phyloP scores from a whole-genome alignment of 2,797 vertebrate species.

The Diplodus puntazzo region DNA sequence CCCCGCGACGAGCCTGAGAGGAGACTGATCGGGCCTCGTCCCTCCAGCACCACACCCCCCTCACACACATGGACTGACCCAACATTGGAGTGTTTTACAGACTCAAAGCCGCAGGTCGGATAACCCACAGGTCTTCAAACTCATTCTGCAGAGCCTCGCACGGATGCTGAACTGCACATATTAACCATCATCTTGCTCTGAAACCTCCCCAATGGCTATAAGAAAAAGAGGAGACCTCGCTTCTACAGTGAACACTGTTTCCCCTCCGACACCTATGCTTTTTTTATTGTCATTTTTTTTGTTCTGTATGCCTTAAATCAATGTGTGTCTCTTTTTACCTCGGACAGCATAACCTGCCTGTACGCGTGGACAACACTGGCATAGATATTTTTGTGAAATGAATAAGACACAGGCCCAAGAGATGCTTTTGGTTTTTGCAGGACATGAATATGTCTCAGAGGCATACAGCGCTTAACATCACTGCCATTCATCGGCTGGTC shows the following conservation, averaged over 20 bases:
- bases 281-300: conserved; percentile 24
- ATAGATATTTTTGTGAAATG: conserved; percentile 51
- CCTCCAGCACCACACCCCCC: neutral
- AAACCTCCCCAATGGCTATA: conserved; percentile 9
- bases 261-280: conserved; percentile 56
- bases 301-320: conserved; percentile 83
- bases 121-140: conserved; percentile 56
- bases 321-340: conserved; percentile 72
- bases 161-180: conserved; percentile 73
- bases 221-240: conserved; percentile 55
- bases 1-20: conserved; percentile 53
- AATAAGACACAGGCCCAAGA: conserved; percentile 48
- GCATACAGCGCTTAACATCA: conserved; percentile 59
- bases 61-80: conserved; percentile 39
- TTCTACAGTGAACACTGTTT: conserved; percentile 64
- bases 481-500: conserved; percentile 68
- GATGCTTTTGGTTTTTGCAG: conserved; percentile 60
- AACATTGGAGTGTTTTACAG: conserved; percentile 67
- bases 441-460: conserved; percentile 50
- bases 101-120: conserved; percentile 78
- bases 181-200: conserved; percentile 33
- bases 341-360: conserved; percentile 59
- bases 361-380: conserved; percentile 50
- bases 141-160: conserved; percentile 53
- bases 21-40: conserved; percentile 62